Evolutionary conservation across 2,113 vertebrate species (phyloP), one percentile per base, ranked within the genome.

Genomic region (Dromaius novaehollandiae): DNA sequence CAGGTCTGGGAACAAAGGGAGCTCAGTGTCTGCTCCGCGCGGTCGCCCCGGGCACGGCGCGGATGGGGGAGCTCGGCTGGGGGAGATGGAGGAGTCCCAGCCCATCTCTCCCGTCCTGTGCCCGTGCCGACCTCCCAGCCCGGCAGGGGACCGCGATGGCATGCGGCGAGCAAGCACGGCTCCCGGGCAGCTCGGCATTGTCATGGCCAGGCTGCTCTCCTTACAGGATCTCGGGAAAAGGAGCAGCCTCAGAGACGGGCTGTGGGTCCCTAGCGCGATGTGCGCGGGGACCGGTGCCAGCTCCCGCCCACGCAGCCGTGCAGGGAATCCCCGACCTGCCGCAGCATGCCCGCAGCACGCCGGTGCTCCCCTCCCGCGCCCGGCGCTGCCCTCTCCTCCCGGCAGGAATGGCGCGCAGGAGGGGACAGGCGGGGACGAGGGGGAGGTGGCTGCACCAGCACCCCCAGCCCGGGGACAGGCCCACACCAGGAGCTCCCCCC

Each of bases 281-380:
- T 14, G 46, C 17, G 66, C 11, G 25, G 5, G 60, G 26, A 78
- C 17, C 6, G 1, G 19, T 3, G 44, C 60, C 58, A 1, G 6
- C 12, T 0, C 3, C n/a, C 11, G 1, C n/a, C n/a, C 8, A 28
- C 32, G 19, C 66, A 36, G 36, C 22, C 42, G 6, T 6, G 3
- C n/a, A 21, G 74, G 56, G 78, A 25, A 65, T 32, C 55, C 88
- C 84, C 14, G 16, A 5, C 1, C 65, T 0, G 6, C 10, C 5
- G 24, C 24, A 34, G 75, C 75, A 11, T 16, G 12, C 13, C 28
- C 16, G 21, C 32, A 28, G 24, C 38, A 38, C 38, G 38, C 38
- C 32, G 14, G 19, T 5, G 18, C 19, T 48, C 9, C 32, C 44
- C 20, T 5, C 44, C 44, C 15, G 28, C 22, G 21, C 68, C 68